Percentiles rank a stretch among this genome's conserved stretches.
Evolutionary conservation across 2,113 vertebrate species (phyloP).

Genomic region (Myotis lucifugus): DNA sequence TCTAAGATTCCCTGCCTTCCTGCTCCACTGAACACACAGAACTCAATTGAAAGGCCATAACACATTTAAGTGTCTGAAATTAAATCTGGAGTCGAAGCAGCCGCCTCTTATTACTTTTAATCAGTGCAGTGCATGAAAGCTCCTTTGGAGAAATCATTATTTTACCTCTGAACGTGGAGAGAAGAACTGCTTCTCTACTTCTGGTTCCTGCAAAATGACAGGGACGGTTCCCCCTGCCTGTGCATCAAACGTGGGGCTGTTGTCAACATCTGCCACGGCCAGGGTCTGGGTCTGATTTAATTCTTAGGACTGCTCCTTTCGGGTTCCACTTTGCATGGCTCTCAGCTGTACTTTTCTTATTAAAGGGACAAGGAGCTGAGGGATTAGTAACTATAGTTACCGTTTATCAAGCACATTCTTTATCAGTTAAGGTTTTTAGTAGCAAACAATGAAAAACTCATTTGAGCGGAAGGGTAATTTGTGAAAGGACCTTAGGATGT

Average conservation of each 20-base stretch:
- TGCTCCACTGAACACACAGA: constrained; percentile 35
- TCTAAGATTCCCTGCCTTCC: constrained; percentile 15
- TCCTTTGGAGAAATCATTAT: constrained; percentile 61
- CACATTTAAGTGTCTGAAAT: constrained; percentile 72
- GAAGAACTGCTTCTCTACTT: neutral
- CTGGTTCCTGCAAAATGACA: constrained; percentile 11
- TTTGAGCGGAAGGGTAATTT: constrained; percentile 54
- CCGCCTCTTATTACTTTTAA: constrained; percentile 71
- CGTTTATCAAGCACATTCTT: constrained; percentile 63
- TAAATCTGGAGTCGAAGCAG: constrained; percentile 68
- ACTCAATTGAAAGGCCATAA: constrained; percentile 66
- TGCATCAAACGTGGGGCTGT: neutral
- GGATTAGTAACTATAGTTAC: constrained; percentile 76
- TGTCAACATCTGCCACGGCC: neutral
- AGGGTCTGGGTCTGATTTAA: constrained; percentile 30
- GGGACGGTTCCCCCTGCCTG: neutral
- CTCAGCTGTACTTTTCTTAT: constrained; percentile 52
- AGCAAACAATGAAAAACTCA: constrained; percentile 54
- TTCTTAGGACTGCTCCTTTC: neutral
- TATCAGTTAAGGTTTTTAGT: constrained; percentile 68
- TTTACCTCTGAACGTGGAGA: constrained; percentile 40
- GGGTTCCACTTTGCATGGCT: neutral
- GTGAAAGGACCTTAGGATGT: constrained; percentile 38
- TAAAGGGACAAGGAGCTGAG: constrained; percentile 55
- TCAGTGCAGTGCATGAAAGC: constrained; percentile 54